Percentiles rank a stretch among this genome's conserved stretches.
phyloP scores from a whole-genome alignment of 1,140 invertebrate species.

The Drosophila nikananu region DNA sequence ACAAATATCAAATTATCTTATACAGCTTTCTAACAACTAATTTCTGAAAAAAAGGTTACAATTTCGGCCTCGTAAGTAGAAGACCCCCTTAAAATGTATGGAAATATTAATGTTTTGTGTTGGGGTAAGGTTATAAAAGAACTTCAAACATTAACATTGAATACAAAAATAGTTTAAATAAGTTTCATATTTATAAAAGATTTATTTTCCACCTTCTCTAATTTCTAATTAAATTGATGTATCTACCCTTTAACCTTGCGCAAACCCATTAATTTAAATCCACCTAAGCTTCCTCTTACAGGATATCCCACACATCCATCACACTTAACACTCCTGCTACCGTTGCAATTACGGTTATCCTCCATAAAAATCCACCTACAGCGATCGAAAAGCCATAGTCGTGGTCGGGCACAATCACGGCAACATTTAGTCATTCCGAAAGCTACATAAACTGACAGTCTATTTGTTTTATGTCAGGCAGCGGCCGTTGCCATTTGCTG shows the following conservation, averaged over 20 bases:
- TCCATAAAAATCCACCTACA: slow-evolving; percentile 20
- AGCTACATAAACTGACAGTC: slow-evolving; percentile 81
- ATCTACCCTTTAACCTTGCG: neutral
- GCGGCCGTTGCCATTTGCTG: slow-evolving; percentile 56
- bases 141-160: neutral
- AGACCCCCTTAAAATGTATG: too few species aligned
- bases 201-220: too few species aligned
- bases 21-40: too few species aligned
- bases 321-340: slow-evolving; percentile 21
- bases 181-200: too few species aligned
- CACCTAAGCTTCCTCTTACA: neutral
- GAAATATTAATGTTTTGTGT: neutral
- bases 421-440: slow-evolving; percentile 79
- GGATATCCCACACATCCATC: slow-evolving; percentile 21
- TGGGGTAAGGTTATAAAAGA: neutral
- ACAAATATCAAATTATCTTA: too few species aligned
- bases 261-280: neutral
- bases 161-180: neutral
- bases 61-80: too few species aligned
- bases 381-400: neutral
- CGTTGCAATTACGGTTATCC: slow-evolving; percentile 46
- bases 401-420: slow-evolving; percentile 54
- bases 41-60: too few species aligned
- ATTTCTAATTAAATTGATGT: neutral
- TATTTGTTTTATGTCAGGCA: slow-evolving; percentile 79